A percentile compares a stretch with the other conserved stretches of the same genome.
Evolutionary conservation across 2,113 vertebrate genomes (phyloP).

Genomic region (Saccopteryx leptura): DNA sequence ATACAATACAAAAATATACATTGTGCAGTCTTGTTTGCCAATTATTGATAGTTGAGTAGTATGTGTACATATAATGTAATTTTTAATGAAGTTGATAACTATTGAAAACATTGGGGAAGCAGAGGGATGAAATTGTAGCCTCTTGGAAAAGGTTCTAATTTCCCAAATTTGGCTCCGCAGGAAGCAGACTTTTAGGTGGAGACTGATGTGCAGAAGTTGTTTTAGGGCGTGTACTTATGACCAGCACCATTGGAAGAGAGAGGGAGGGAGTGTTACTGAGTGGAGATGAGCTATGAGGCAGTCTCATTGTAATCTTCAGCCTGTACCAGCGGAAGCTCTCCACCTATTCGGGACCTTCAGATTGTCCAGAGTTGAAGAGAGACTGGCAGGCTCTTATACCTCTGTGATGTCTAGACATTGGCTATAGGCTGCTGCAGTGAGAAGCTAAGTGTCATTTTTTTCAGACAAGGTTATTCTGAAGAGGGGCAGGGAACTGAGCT

Average conservation of each 20-base stretch:
- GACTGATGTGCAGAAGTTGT: background rate
- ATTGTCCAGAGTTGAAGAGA: background rate
- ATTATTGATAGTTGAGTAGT: background rate
- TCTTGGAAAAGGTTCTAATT: background rate
- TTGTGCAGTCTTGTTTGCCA: background rate
- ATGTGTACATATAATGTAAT: background rate
- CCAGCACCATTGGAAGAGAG: background rate
- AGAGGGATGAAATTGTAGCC: background rate
- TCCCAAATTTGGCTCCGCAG: background rate
- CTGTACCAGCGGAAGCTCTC: background rate
- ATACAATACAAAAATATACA: background rate
- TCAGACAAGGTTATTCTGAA: background rate
- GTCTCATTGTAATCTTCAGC: background rate
- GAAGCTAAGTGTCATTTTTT: conserved; percentile 11
- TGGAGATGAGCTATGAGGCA: background rate
- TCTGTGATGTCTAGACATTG: background rate
- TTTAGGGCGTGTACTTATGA: background rate
- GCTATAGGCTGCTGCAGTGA: background rate
- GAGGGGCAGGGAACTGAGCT: background rate
- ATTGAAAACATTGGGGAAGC: background rate
- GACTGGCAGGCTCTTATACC: background rate
- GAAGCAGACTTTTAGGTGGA: background rate
- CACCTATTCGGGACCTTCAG: background rate
- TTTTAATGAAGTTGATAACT: background rate
- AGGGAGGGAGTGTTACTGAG: background rate